A percentile compares a stretch with the other conserved stretches of the same genome.
phyloP scores from a whole-genome alignment of 1,140 invertebrate species.

The Drosophila miranda region DNA sequence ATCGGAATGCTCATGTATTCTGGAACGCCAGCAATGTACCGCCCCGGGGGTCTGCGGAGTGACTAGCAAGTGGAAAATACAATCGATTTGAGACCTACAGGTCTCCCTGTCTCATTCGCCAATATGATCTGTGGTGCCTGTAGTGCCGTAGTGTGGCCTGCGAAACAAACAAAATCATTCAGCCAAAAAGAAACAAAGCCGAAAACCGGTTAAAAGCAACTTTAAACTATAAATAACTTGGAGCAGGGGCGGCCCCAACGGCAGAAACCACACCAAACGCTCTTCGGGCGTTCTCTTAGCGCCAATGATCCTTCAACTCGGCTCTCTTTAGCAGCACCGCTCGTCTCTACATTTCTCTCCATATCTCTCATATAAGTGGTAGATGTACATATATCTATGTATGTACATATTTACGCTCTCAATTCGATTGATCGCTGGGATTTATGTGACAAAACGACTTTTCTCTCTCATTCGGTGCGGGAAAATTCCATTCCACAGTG shows the following conservation, averaged over 20 bases:
- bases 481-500: slow-evolving; percentile 46
- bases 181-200: slow-evolving; percentile 24
- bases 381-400: not conserved
- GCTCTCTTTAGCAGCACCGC: not conserved
- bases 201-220: slow-evolving; percentile 65
- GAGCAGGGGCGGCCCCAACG: slow-evolving; percentile 12
- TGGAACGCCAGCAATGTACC: not conserved
- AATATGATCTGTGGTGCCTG: slow-evolving; percentile 22
- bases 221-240: slow-evolving; percentile 58
- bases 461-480: slow-evolving; percentile 19
- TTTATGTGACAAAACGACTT: slow-evolving; percentile 30
- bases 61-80: slow-evolving; percentile 3
- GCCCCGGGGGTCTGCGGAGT: too few species aligned
- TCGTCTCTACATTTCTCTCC: slow-evolving; percentile 5
- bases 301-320: slow-evolving; percentile 19
- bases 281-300: slow-evolving; percentile 31
- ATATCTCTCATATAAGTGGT: not conserved
- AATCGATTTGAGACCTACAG: slow-evolving; percentile 4
- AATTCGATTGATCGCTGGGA: slow-evolving; percentile 39
- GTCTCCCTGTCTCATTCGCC: slow-evolving; percentile 22
- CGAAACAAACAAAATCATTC: slow-evolving; percentile 45
- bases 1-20: not conserved
- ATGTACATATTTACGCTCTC: slow-evolving; percentile 21
- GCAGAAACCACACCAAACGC: not conserved
- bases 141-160: slow-evolving; percentile 6